Percentiles rank a stretch among this genome's conserved stretches.
These are phyloP conservation scores for Stenoptilia bipunctidactyla DNA, from an alignment of 2,888 invertebrate genomes.

Conservation along the genomic window DNA sequence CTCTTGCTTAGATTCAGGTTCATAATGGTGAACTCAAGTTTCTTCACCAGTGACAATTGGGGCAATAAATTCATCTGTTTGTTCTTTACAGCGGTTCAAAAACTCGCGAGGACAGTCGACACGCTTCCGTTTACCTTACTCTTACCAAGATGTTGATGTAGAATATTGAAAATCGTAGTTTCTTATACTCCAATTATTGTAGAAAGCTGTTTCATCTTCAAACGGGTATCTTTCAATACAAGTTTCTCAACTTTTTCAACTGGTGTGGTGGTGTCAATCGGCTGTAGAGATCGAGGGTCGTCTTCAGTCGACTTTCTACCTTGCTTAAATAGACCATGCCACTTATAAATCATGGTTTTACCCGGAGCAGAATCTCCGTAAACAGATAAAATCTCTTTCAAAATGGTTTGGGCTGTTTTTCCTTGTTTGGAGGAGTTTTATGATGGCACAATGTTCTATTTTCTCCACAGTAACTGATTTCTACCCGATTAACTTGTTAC, in stretches of 20 bases:
- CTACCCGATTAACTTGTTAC: conserved; percentile 13
- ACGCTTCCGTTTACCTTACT: conserved; percentile 13
- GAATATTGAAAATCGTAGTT: conserved; percentile 13
- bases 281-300: conserved; percentile 6
- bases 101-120: conserved; percentile 14
- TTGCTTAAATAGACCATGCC: conserved; percentile 19
- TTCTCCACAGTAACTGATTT: neutral
- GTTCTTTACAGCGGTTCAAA: no score
- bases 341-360: conserved; percentile 20
- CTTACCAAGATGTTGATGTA: conserved; percentile 10
- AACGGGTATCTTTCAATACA: conserved; percentile 8
- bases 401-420: conserved; percentile 15
- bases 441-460: conserved; percentile 11
- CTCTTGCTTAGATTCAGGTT: conserved; percentile 14
- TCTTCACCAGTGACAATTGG: conserved; percentile 14
- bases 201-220: conserved; percentile 10
- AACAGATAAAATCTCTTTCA: conserved; percentile 16
- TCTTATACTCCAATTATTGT: conserved; percentile 10
- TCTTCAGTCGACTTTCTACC: conserved; percentile 21
- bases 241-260: conserved; percentile 13
- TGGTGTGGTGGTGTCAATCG: conserved; percentile 10
- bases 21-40: conserved; percentile 16
- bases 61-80: no score
- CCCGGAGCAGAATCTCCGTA: conserved; percentile 16
- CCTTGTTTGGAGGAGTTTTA: conserved; percentile 19